These are phyloP conservation scores for Campoletis raptor DNA, from an alignment of 2,888 invertebrate genomes.

Conservation along the genomic window DNA sequence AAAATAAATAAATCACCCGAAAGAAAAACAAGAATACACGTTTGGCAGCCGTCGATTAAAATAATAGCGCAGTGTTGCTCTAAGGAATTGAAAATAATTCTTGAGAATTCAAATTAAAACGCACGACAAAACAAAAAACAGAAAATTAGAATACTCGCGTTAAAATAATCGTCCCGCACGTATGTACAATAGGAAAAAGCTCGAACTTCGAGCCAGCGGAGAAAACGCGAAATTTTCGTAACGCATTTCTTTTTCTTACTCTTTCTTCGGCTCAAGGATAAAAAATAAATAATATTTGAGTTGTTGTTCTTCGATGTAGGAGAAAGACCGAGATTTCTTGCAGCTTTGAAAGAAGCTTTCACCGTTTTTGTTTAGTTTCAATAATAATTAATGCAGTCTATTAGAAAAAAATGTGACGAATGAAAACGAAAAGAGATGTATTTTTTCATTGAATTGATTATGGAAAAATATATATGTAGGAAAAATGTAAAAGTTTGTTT, in stretches of 20 bases:
- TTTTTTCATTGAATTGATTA: neutral
- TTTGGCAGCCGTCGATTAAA: conserved; percentile 34
- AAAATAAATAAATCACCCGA: conserved; percentile 48
- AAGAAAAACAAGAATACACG: conserved; percentile 37
- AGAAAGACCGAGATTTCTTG: neutral
- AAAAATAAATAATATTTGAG: conserved; percentile 34
- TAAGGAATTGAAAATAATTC: conserved; percentile 5
- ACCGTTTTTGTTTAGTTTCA: neutral
- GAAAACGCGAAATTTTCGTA: conserved; percentile 9
- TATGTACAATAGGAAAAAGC: conserved; percentile 58
- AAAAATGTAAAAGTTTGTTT: neutral
- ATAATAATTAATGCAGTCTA: neutral
- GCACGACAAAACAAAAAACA: neutral
- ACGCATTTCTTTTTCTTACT: conserved; percentile 5
- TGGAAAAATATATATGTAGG: neutral
- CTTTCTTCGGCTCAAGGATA: neutral
- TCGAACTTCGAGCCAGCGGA: conserved; percentile 20
- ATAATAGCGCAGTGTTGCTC: conserved; percentile 21
- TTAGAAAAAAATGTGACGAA: neutral
- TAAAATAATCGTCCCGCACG: conserved; percentile 53
- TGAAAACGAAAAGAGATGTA: neutral
- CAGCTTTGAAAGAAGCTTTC: neutral
- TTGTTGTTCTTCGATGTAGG: neutral
- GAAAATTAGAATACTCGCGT: conserved; percentile 31
- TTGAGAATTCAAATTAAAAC: neutral